These are phyloP conservation scores for Gallinago stenura DNA, from an alignment of 2,797 vertebrate species.

Conservation along the genomic window DNA sequence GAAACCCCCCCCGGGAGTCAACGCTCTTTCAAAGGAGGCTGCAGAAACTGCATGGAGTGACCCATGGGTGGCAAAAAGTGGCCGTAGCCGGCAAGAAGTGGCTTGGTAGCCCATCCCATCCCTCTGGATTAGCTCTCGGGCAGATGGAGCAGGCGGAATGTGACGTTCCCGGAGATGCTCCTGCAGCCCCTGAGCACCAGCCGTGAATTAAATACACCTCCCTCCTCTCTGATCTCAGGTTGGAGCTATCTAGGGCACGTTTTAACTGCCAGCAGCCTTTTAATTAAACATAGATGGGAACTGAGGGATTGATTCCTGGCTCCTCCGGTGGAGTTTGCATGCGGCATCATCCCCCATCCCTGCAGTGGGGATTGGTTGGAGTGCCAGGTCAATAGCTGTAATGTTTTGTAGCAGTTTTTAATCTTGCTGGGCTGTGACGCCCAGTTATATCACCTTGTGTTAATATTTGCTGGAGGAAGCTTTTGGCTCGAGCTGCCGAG, in stretches of 20 bases:
- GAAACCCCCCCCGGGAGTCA: accelerated
- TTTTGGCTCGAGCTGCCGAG: neutral
- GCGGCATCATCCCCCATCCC: accelerated
- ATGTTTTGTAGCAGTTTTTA: neutral
- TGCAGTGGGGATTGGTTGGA: neutral
- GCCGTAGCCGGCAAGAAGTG: too few species aligned
- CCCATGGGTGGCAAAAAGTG: accelerated
- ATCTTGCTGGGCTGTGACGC: neutral
- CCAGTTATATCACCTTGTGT: neutral
- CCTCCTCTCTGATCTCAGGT: neutral
- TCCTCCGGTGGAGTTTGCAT: accelerated
- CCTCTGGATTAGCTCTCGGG: neutral
- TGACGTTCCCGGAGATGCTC: neutral
- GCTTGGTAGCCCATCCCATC: neutral
- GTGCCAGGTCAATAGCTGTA: neutral
- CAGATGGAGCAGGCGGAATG: neutral
- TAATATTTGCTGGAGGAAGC: conserved; percentile 23
- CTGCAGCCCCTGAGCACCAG: neutral
- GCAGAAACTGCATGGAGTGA: neutral
- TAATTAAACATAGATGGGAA: neutral
- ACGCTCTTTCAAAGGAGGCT: neutral
- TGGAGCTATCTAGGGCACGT: accelerated
- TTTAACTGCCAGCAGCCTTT: neutral
- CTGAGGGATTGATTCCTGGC: neutral
- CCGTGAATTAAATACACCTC: neutral